Percentiles rank a stretch among this genome's conserved stretches.
phyloP scores from a whole-genome alignment of 2,113 vertebrate species.

The Equus quagga region DNA sequence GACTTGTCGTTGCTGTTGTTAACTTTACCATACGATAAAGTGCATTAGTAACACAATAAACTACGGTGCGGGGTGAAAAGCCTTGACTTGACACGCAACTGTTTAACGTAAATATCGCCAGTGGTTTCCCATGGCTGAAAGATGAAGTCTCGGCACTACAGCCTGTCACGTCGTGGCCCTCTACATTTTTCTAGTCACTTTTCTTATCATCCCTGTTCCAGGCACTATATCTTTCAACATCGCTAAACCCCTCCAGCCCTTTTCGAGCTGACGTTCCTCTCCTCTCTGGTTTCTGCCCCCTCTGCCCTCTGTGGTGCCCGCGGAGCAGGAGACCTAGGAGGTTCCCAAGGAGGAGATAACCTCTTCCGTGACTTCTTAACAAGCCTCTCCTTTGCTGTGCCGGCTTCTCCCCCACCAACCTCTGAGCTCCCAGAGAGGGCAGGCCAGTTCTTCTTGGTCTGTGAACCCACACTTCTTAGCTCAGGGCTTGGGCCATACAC shows the following conservation, averaged over 20 bases:
- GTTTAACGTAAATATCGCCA: not conserved
- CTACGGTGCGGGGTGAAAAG: not conserved
- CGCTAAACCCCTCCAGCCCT: not conserved
- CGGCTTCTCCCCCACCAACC: not conserved
- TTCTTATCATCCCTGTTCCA: not conserved
- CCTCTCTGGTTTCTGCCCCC: not conserved
- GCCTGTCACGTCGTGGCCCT: not conserved
- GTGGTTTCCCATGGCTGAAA: not conserved
- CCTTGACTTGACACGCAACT: not conserved
- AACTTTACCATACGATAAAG: not conserved
- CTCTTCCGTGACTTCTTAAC: not conserved
- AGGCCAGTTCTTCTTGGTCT: not conserved
- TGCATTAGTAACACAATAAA: not conserved
- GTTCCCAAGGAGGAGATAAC: not conserved
- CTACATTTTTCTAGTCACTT: not conserved
- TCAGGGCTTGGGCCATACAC: not conserved
- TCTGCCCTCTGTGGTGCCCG: not conserved
- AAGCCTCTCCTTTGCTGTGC: not conserved
- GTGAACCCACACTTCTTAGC: not conserved
- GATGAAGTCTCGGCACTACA: not conserved
- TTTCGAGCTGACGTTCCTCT: not conserved
- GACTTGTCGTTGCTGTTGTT: not conserved
- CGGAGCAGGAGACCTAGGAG: not conserved
- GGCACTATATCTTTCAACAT: not conserved
- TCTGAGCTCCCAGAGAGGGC: not conserved